Conservation (phyloP, 2,797 vertebrate species). For the Acanthiza pusilla region DNA sequence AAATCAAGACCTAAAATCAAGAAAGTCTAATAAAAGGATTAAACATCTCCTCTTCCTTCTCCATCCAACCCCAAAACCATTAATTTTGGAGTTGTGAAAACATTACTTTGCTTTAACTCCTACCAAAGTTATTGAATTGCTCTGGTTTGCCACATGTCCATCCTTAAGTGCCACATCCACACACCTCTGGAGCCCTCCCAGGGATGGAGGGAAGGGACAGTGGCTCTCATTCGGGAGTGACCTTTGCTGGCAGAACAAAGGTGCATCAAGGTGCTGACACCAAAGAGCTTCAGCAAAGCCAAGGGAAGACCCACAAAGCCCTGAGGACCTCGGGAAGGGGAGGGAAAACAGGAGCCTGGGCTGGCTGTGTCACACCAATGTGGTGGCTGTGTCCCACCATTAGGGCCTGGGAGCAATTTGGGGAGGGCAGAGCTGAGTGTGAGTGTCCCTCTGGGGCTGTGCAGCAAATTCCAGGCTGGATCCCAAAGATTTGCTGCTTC, state of each 20-base stretch:
- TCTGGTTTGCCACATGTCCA: background rate
- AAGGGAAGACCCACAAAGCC: background rate
- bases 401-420: background rate
- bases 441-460: conserved; percentile 13
- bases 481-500: conserved; percentile 23
- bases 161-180: background rate
- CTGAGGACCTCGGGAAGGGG: background rate
- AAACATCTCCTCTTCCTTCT: background rate
- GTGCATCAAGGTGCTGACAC: too few species aligned
- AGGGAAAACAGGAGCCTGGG: background rate
- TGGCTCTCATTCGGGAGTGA: background rate
- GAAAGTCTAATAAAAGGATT: background rate
- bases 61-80: background rate
- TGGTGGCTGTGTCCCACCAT: background rate
- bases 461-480: conserved; percentile 42
- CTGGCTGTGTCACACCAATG: background rate
- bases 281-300: background rate
- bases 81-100: background rate
- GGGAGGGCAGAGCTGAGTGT: conserved; percentile 21
- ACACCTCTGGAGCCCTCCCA: background rate
- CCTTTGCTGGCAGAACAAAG: background rate
- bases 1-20: background rate
- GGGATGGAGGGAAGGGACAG: background rate
- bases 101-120: background rate
- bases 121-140: background rate